Conservation (phyloP, 2,888 invertebrate genomes). For the Allophyes oxyacanthae region DNA sequence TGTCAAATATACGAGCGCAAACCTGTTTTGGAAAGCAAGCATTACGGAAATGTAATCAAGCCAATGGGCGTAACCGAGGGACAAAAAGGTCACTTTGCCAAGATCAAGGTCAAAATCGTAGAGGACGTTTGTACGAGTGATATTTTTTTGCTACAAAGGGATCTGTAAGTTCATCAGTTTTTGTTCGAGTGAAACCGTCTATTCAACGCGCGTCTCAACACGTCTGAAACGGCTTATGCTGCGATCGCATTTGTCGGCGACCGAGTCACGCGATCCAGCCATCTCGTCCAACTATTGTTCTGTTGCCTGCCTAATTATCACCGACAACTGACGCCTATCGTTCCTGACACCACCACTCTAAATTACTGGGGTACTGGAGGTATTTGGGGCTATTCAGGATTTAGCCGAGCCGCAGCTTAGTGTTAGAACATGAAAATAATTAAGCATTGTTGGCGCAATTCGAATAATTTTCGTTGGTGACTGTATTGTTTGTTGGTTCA, state of each 20-base stretch:
- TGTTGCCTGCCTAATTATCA: slow-evolving; percentile 64
- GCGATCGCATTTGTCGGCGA: slow-evolving; percentile 29
- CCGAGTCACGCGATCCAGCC: slow-evolving; percentile 69
- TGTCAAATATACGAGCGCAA: no score
- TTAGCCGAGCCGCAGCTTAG: slow-evolving; percentile 4
- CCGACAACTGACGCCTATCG: slow-evolving; percentile 55
- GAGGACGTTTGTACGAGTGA: background rate
- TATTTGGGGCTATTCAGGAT: slow-evolving; percentile 16
- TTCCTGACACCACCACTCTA: slow-evolving; percentile 50
- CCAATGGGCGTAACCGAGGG: slow-evolving; percentile 19
- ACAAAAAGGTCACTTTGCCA: slow-evolving; percentile 49
- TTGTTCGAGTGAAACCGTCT: slow-evolving; percentile 1
- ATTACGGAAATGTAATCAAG: slow-evolving; percentile 46
- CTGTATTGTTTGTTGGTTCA: slow-evolving; percentile 9
- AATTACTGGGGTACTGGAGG: slow-evolving; percentile 34
- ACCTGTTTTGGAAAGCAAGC: slow-evolving; percentile 12
- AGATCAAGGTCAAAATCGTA: slow-evolving; percentile 20
- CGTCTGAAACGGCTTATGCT: slow-evolving; percentile 26
- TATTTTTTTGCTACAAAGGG: slow-evolving; percentile 25
- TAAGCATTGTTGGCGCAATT: slow-evolving; percentile 5
- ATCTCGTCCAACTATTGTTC: slow-evolving; percentile 64
- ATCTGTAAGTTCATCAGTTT: slow-evolving; percentile 12
- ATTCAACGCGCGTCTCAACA: background rate
- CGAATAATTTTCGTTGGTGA: slow-evolving; percentile 6
- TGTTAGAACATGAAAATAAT: slow-evolving; percentile 18